These are phyloP conservation scores for Enteromius argenteus DNA, from an alignment of 2,797 vertebrate species.

Conservation along the genomic window DNA sequence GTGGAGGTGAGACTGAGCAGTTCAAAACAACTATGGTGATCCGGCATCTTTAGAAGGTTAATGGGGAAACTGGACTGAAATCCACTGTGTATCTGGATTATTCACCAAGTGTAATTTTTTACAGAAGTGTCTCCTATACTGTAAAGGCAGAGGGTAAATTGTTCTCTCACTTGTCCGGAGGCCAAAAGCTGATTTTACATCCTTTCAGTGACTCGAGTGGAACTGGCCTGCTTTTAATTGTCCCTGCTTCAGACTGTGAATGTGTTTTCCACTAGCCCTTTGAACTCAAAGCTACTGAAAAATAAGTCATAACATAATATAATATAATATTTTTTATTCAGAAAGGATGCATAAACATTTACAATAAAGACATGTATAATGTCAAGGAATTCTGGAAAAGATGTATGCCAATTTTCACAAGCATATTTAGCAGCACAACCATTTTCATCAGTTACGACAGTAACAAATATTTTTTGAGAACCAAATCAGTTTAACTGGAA, in stretches of 20 bases:
- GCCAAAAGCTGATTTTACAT: constrained; percentile 7
- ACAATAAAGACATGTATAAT: background rate
- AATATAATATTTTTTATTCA: background rate
- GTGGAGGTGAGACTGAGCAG: constrained; percentile 1
- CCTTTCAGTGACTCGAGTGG: background rate
- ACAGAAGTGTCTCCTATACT: background rate
- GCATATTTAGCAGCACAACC: background rate
- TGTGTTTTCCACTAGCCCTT: background rate
- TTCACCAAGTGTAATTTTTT: background rate
- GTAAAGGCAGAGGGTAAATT: constrained; percentile 11
- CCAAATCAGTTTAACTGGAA: background rate
- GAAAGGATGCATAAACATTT: background rate
- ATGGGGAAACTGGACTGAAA: constrained; percentile 21
- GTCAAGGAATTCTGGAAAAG: background rate
- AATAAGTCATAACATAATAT: no score
- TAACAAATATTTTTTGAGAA: background rate
- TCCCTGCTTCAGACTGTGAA: background rate
- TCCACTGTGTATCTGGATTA: constrained; percentile 25
- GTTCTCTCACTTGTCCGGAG: background rate
- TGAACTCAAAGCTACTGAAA: background rate
- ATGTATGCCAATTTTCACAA: background rate
- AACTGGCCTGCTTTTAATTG: constrained; percentile 2
- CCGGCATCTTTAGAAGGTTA: constrained; percentile 17
- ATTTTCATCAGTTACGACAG: background rate
- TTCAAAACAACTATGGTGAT: constrained; percentile 14